Percentiles rank a stretch among this genome's conserved stretches.
These are phyloP conservation scores for Dimorphilus gyrociliatus DNA, from an alignment of 2,888 invertebrate genomes.

Conservation along the genomic window DNA sequence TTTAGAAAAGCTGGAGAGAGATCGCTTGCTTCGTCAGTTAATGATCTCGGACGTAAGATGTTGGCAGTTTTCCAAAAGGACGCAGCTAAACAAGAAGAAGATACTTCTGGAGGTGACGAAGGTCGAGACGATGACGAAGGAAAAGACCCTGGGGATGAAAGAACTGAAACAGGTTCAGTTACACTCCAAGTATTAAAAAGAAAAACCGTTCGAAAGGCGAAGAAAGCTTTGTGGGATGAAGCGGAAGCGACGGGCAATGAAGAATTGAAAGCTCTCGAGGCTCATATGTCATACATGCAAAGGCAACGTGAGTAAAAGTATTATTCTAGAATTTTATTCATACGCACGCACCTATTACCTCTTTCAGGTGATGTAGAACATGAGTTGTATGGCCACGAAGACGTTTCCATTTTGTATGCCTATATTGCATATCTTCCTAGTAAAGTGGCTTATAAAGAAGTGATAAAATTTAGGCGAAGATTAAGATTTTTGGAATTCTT, in stretches of 20 bases:
- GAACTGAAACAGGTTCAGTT: conserved; percentile 8
- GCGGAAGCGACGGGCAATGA: conserved; percentile 23
- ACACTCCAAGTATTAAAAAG: conserved; percentile 19
- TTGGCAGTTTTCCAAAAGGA: conserved; percentile 13
- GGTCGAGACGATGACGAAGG: neutral
- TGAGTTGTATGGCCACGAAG: conserved; percentile 34
- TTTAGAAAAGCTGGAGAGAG: conserved; percentile 31
- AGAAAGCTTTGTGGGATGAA: conserved; percentile 13
- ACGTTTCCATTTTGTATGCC: conserved; percentile 31
- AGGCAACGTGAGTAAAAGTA: conserved; percentile 19
- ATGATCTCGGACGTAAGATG: conserved; percentile 27
- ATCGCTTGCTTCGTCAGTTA: conserved; percentile 22
- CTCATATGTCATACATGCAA: conserved; percentile 27
- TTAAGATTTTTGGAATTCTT: conserved; percentile 32
- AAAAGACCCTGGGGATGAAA: neutral
- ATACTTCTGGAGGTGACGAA: conserved; percentile 1
- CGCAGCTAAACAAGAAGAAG: conserved; percentile 4
- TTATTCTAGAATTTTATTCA: neutral
- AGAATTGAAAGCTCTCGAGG: conserved; percentile 32
- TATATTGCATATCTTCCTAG: conserved; percentile 33
- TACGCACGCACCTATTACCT: neutral
- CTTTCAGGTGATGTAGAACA: conserved; percentile 28
- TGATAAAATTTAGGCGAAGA: conserved; percentile 29
- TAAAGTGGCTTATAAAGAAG: conserved; percentile 31
- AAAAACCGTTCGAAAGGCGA: conserved; percentile 7